phyloP scores from a whole-genome alignment of 2,797 vertebrate genomes.

The Petrocephalus schoutedeni region DNA sequence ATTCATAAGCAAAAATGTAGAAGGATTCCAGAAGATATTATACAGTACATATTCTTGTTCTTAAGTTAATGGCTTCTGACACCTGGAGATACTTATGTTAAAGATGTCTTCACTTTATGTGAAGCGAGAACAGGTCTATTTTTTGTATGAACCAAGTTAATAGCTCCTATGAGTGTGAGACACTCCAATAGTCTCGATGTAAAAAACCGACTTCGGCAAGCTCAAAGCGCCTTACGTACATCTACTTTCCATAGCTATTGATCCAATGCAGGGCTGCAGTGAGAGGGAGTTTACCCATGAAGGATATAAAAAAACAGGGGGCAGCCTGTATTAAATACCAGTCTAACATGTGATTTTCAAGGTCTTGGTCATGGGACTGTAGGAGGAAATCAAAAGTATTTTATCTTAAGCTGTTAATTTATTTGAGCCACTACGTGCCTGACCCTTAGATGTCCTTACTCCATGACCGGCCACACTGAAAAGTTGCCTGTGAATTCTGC shows the following conservation, averaged over 20 bases:
- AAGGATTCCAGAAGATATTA: not conserved
- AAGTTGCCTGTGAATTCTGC: not conserved
- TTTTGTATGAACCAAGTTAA: not conserved
- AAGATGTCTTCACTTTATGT: not conserved
- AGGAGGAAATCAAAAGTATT: not conserved
- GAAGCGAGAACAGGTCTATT: not conserved
- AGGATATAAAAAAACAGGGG: not conserved
- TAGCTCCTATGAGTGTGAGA: not conserved
- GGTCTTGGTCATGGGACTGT: not conserved
- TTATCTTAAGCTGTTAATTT: not conserved
- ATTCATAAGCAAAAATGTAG: slow-evolving; percentile 19
- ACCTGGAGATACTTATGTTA: not conserved
- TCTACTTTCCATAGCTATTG: not conserved
- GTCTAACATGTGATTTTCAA: not conserved
- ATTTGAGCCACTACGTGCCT: not conserved
- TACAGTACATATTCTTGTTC: not conserved
- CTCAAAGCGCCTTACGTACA: not conserved
- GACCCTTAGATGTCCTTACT: not conserved
- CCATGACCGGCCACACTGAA: not conserved
- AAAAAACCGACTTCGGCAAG: not conserved
- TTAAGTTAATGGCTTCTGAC: slow-evolving; percentile 1
- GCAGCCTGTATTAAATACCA: not conserved
- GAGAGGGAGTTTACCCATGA: not conserved
- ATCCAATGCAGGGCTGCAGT: not conserved
- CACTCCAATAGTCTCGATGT: not conserved